A percentile compares a stretch with the other conserved stretches of the same genome.
phyloP scores from a whole-genome alignment of 2,888 invertebrate species.

The Pachydiplax longipennis region DNA sequence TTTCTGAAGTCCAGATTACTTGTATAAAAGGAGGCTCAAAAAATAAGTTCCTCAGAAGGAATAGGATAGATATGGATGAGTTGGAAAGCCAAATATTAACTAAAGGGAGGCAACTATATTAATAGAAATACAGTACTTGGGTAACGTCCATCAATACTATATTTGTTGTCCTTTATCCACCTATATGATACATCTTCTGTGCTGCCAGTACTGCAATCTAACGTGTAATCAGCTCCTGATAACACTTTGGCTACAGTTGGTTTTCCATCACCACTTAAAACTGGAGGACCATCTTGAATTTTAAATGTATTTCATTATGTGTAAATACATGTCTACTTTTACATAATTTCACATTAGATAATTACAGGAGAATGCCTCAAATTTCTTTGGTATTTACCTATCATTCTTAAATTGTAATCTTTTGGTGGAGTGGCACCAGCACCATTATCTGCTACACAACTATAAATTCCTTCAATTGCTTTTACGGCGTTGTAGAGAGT shows the following conservation, averaged over 20 bases:
- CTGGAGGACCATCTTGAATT: not conserved
- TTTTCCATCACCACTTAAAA: not conserved
- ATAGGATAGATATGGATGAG: too few relatives aligned
- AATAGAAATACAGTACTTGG: not conserved
- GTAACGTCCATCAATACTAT: not conserved
- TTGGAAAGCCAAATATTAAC: too few relatives aligned
- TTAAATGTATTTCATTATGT: too few relatives aligned
- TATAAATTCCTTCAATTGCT: not conserved
- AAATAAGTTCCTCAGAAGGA: too few relatives aligned
- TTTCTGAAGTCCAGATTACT: too few relatives aligned
- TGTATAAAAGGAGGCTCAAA: too few relatives aligned
- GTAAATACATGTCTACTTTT: too few relatives aligned
- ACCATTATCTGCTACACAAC: not conserved
- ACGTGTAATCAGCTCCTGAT: not conserved
- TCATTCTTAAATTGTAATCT: not conserved
- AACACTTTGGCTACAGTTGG: not conserved
- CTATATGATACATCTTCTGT: not conserved
- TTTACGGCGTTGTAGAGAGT: not conserved
- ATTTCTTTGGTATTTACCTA: not conserved
- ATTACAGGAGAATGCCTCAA: too few relatives aligned
- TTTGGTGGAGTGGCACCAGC: not conserved
- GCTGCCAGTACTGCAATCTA: not conserved
- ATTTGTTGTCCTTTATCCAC: not conserved
- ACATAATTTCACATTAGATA: too few relatives aligned
- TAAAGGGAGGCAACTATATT: too few relatives aligned